phyloP scores from a whole-genome alignment of 2,888 invertebrate genomes.

The Laspeyria flexula region DNA sequence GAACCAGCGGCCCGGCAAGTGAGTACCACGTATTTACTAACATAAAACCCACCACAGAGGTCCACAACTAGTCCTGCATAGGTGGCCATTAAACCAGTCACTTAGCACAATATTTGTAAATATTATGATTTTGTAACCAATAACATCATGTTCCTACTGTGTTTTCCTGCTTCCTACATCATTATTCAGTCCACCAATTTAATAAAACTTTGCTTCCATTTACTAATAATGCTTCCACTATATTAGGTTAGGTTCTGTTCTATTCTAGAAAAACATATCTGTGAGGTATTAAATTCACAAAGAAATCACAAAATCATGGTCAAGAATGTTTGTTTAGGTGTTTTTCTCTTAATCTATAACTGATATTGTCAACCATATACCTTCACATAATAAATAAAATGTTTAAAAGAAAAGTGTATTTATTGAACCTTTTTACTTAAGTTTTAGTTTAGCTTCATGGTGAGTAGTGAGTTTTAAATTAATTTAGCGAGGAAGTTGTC shows the following conservation, averaged over 20 bases:
- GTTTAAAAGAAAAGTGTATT: constrained; percentile 59
- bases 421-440: constrained; percentile 51
- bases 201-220: constrained; percentile 12
- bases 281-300: neutral
- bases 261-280: constrained; percentile 10
- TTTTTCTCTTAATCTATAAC: neutral
- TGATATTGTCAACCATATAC: constrained; percentile 9
- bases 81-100: constrained; percentile 29
- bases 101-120: constrained; percentile 38
- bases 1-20: constrained; percentile 84
- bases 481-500: constrained; percentile 15
- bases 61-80: constrained; percentile 21
- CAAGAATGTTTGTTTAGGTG: constrained; percentile 17
- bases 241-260: constrained; percentile 5
- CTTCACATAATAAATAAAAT: constrained; percentile 55
- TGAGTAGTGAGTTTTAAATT: constrained; percentile 45
- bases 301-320: constrained; percentile 1
- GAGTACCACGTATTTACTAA: constrained; percentile 57
- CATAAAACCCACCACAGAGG: constrained; percentile 15
- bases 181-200: constrained; percentile 21
- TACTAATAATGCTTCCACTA: neutral
- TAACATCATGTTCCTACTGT: constrained; percentile 35
- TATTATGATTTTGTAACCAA: constrained; percentile 46
- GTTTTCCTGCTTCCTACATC: constrained; percentile 26
- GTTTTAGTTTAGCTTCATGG: constrained; percentile 39